Evolutionary conservation across 92 coral and sea anemone species (phyloP).

Genomic region (Phymanthus crucifer): DNA sequence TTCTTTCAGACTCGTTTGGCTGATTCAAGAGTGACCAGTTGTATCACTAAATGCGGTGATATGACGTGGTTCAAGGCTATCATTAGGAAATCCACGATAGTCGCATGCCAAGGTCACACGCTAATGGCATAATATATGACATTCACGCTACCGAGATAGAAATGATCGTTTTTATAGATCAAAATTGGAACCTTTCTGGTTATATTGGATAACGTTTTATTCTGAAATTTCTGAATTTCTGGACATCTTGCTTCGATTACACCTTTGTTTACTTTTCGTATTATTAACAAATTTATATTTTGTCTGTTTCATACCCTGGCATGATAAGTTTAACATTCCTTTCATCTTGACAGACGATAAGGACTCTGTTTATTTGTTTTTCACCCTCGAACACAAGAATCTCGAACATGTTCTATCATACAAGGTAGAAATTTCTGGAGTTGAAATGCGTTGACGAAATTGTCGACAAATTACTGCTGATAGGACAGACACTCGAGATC

Average conservation of each 20-base stretch:
- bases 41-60: background rate
- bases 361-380: background rate
- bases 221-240: background rate
- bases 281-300: background rate
- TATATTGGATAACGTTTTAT: background rate
- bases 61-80: background rate
- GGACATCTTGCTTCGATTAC: background rate
- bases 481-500: background rate
- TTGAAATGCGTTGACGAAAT: background rate
- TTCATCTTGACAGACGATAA: background rate
- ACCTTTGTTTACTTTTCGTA: background rate
- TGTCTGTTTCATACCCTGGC: background rate
- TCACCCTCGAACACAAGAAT: background rate
- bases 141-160: background rate
- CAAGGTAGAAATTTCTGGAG: background rate
- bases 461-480: background rate
- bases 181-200: too few species aligned
- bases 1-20: too few species aligned
- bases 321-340: background rate
- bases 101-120: background rate
- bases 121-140: conserved; percentile 4
- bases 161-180: too few species aligned
- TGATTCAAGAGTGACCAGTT: background rate
- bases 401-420: background rate
- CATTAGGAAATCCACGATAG: background rate